Conservation (phyloP, 2,797 vertebrate genomes). For the Hoplostethus atlanticus region DNA sequence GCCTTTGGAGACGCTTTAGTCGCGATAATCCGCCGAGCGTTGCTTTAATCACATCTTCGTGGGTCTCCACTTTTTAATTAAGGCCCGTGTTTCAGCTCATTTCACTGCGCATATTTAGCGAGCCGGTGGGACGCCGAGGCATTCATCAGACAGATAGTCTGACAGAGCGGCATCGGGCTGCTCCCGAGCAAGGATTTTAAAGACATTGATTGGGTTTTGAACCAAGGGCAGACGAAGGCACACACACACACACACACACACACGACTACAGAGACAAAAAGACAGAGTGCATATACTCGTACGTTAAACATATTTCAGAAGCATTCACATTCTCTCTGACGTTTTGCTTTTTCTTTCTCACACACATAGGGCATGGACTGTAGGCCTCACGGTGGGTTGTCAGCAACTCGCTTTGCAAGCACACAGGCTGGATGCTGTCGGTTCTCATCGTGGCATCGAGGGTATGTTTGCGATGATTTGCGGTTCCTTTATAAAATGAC, state of each 20-base stretch:
- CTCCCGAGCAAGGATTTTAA: constrained; percentile 63
- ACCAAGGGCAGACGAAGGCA: constrained; percentile 67
- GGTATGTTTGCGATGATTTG: too few relatives aligned
- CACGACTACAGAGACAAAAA: constrained; percentile 1
- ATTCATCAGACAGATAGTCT: constrained; percentile 81
- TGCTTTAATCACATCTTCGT: constrained; percentile 84
- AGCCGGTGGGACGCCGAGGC: constrained; percentile 77
- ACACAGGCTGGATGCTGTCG: too few relatives aligned
- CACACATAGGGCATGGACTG: constrained; percentile 19
- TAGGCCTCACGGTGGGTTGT: neutral
- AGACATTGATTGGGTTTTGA: constrained; percentile 71
- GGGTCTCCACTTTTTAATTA: constrained; percentile 85
- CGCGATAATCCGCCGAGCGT: constrained; percentile 79
- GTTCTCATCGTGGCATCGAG: too few relatives aligned
- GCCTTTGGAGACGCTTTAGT: constrained; percentile 76
- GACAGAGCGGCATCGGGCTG: constrained; percentile 72
- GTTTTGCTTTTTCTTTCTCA: too few relatives aligned
- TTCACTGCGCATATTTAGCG: constrained; percentile 87
- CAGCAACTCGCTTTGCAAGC: too few relatives aligned
- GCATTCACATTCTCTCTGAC: too few relatives aligned
- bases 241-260: constrained; percentile 9
- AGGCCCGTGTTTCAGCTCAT: constrained; percentile 86
- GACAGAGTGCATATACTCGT: constrained; percentile 27
- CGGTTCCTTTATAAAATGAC: too few relatives aligned
- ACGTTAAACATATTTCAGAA: too few relatives aligned